A percentile compares a stretch with the other conserved stretches of the same genome.
These are phyloP conservation scores for Rhinolophus ferrumequinum DNA, from an alignment of 2,113 vertebrate species.

Conservation along the genomic window DNA sequence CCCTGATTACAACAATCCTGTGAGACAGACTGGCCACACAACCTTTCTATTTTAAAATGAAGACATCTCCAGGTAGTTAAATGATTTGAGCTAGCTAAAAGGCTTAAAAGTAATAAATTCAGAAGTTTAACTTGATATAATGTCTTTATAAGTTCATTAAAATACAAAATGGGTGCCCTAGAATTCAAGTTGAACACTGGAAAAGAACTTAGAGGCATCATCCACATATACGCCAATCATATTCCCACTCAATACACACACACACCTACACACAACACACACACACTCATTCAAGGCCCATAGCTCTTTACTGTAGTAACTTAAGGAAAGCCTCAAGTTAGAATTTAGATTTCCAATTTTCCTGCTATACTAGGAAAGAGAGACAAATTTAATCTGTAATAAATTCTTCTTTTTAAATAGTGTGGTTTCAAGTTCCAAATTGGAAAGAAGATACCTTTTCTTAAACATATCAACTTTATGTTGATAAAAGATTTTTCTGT, in stretches of 20 bases:
- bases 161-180: neutral
- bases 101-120: neutral
- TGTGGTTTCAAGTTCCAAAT: neutral
- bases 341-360: neutral
- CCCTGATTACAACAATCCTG: neutral
- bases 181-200: neutral
- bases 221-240: neutral
- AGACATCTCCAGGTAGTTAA: neutral
- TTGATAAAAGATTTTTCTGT: neutral
- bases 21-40: neutral
- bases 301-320: neutral
- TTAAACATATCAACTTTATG: slow-evolving; percentile 2
- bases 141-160: slow-evolving; percentile 11
- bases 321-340: neutral
- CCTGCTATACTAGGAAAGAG: neutral
- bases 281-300: neutral
- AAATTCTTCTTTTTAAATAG: slow-evolving; percentile 1
- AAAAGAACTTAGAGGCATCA: neutral
- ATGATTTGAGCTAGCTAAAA: neutral
- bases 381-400: neutral
- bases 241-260: neutral
- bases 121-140: neutral
- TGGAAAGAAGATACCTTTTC: neutral
- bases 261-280: neutral
- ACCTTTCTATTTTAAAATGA: neutral